Conservation (phyloP, 1,140 invertebrate genomes). For the Wiebesia pumilae region DNA sequence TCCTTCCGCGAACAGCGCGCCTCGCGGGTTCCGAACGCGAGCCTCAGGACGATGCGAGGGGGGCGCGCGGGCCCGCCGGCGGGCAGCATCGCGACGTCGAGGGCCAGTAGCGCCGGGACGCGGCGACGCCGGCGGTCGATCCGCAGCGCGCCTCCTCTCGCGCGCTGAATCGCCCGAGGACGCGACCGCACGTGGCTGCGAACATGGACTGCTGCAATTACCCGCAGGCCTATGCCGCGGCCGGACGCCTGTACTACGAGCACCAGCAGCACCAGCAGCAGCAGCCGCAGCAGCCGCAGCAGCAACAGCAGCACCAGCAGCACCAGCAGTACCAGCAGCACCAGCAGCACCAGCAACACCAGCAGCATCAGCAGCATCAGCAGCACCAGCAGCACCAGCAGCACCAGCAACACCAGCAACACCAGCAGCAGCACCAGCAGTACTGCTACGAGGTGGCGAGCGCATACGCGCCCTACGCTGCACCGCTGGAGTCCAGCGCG, state of each 20-base stretch:
- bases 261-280: constrained; percentile 61
- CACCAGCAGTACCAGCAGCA: neutral
- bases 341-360: neutral
- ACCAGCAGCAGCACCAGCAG: constrained; percentile 64
- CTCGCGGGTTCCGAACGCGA: neutral
- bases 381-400: constrained; percentile 9
- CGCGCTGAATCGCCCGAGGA: neutral
- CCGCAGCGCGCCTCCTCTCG: neutral
- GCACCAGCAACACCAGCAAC: neutral
- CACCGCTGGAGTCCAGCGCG: constrained; percentile 63
- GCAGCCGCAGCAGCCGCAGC: constrained; percentile 59
- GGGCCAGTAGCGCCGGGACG: neutral
- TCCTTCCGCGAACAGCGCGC: neutral
- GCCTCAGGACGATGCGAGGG: neutral
- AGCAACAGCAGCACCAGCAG: neutral
- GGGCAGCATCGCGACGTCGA: neutral
- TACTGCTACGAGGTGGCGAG: constrained; percentile 71
- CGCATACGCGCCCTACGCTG: constrained; percentile 63
- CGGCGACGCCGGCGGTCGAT: neutral
- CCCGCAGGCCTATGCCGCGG: constrained; percentile 72
- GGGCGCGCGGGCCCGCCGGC: neutral
- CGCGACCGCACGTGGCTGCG: neutral
- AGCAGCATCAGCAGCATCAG: constrained; percentile 12
- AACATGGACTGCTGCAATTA: constrained; percentile 77
- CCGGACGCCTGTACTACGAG: constrained; percentile 57